Base-by-base conservation (phyloP, 2,797 vertebrate species). In the Calcarius lapponicus region DNA sequence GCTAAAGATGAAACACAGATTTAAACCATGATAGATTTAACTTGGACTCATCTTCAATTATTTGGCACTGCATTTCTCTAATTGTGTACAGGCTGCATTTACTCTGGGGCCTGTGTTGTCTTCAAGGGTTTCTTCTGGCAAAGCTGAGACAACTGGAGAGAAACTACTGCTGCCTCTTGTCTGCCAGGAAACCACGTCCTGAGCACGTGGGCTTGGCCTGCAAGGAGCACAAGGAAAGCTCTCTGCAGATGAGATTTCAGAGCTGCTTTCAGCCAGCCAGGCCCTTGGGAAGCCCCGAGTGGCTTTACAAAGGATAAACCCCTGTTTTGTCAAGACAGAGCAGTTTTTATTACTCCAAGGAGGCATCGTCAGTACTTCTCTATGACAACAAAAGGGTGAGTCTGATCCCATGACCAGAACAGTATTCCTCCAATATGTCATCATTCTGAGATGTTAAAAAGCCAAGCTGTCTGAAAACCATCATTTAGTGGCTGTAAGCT, bases 361-460 rank as follows among this genome's bases (percentile, higher is more conserved):
- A 94, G 47, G 69, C 20, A 18, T 36, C 42, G 53, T 83, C 82
- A 65, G 85, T n/a, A 36, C 86, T 95, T 79, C 65, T 62, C 81
- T 90, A 80, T 80, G 92, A 84, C 93, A 88, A 75, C 80, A 74
- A 31, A 83, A 94, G 92, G 92, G 89, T 69, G 93, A 92, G 93
- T 93, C 93, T 62, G 50, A 78, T 80, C 88, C 75, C 87, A 17
- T 93, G 88, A 93, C 74, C 83, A 43, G 51, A 92, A n/a, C 54
- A 58, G 70, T 90, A 61, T 62, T 87, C 47, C 28, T 91, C 72
- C 56, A 66, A 28, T 38, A 86, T 24, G 57, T 85, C 86, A 82
- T 62, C 58, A 10, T 74, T 71, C 58, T 25, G 61, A 61, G 78
- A 80, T 42, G 38, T 64, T 88, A 71, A 60, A 72, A 92, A 67